Percentiles rank a stretch among this genome's conserved stretches.
Evolutionary conservation across 2,888 invertebrate genomes (phyloP).

Genomic region (Tetragonisca angustula): DNA sequence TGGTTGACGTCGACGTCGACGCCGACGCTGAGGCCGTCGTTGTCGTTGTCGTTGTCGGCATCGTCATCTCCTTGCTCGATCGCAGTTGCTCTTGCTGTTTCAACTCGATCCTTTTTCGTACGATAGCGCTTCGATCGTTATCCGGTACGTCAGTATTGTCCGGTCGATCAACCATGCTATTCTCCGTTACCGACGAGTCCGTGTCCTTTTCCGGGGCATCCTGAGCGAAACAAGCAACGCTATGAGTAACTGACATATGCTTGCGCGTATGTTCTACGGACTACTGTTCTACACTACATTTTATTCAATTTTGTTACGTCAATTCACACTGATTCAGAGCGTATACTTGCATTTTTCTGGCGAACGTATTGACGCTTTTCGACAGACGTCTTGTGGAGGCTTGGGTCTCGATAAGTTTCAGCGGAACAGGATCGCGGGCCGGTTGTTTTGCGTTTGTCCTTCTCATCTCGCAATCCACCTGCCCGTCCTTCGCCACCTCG

Average conservation of each 20-base stretch:
- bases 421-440: conserved; percentile 51
- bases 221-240: conserved; percentile 52
- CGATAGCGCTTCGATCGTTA: conserved; percentile 82
- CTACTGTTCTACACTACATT: too few relatives aligned
- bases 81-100: conserved; percentile 42
- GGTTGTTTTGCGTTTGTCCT: conserved; percentile 25
- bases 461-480: conserved; percentile 25
- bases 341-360: conserved; percentile 75
- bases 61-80: conserved; percentile 37
- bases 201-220: conserved; percentile 83
- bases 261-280: not conserved
- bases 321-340: not conserved
- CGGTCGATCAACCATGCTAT: conserved; percentile 13
- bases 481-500: not conserved
- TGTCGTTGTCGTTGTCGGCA: not conserved
- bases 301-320: not conserved
- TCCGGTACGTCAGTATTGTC: conserved; percentile 79
- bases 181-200: conserved; percentile 75
- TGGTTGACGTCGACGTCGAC: too few relatives aligned
- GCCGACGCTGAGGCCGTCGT: too few relatives aligned
- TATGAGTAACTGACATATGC: not conserved
- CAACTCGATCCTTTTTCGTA: conserved; percentile 52
- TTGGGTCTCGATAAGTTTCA: conserved; percentile 80
- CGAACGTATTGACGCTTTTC: conserved; percentile 75
- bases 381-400: conserved; percentile 77